These are phyloP conservation scores for Choloepus hoffmanni DNA, from an alignment of 2,113 vertebrate genomes.

Conservation along the genomic window DNA sequence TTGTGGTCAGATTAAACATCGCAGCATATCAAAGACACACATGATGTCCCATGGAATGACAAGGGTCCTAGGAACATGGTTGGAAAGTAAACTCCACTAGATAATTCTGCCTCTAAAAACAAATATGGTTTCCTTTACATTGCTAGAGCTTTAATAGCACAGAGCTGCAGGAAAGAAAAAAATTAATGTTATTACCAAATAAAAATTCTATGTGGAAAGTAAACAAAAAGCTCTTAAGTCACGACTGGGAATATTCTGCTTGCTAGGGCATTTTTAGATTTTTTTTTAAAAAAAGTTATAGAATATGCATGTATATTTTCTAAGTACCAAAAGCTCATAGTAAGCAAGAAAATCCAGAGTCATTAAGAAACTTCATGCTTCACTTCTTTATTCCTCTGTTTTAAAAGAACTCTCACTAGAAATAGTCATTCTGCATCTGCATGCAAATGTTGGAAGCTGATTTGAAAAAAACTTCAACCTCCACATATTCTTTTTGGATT, in stretches of 20 bases:
- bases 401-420: background rate
- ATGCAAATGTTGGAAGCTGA: background rate
- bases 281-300: background rate
- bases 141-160: background rate
- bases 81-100: background rate
- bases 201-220: background rate
- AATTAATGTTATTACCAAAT: background rate
- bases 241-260: background rate
- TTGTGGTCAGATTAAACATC: background rate
- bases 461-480: constrained; percentile 36
- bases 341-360: constrained; percentile 24
- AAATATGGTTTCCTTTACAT: background rate
- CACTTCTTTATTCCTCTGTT: background rate
- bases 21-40: background rate
- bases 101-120: constrained; percentile 8
- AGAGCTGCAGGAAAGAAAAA: constrained; percentile 9
- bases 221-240: background rate
- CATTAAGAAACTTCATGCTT: background rate
- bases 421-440: background rate
- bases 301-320: background rate
- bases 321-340: background rate
- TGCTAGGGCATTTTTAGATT: background rate
- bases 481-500: background rate
- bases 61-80: background rate
- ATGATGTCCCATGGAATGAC: background rate